Evolutionary conservation across 2,888 invertebrate species (phyloP).

Genomic region (Gibbula magus): DNA sequence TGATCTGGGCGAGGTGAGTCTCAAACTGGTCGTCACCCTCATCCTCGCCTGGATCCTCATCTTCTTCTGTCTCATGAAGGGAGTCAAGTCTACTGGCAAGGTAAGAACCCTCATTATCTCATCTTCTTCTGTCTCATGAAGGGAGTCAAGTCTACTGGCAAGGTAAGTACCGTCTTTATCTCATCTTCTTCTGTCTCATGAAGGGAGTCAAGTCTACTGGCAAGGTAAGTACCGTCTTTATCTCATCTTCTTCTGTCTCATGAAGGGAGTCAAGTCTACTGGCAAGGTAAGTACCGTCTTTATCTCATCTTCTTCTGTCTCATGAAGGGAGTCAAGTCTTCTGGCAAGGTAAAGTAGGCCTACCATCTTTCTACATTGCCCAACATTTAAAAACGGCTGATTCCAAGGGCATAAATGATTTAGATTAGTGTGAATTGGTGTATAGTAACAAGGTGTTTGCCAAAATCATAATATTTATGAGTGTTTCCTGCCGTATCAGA

Average conservation of each 20-base stretch:
- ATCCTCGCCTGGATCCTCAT: slow-evolving; percentile 70
- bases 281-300: too few relatives aligned
- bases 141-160: slow-evolving; percentile 67
- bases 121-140: slow-evolving; percentile 71
- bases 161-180: too few relatives aligned
- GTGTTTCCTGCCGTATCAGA: too few relatives aligned
- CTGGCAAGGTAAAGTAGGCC: too few relatives aligned
- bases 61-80: slow-evolving; percentile 70
- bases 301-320: too few relatives aligned
- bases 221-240: too few relatives aligned
- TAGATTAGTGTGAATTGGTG: background rate
- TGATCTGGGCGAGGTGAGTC: slow-evolving; percentile 59
- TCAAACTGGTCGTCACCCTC: slow-evolving; percentile 67
- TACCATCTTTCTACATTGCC: too few relatives aligned
- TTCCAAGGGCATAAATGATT: background rate
- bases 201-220: slow-evolving; percentile 70
- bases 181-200: slow-evolving; percentile 66
- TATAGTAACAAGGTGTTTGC: too few relatives aligned
- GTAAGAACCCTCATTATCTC: too few relatives aligned
- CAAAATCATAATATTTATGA: too few relatives aligned
- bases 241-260: slow-evolving; percentile 64
- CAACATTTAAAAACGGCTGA: too few relatives aligned
- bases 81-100: slow-evolving; percentile 72
- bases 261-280: slow-evolving; percentile 71
- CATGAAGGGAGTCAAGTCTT: too few relatives aligned